Evolutionary conservation across 1,140 invertebrate species (phyloP).

Genomic region (Bombus pyrosoma): DNA sequence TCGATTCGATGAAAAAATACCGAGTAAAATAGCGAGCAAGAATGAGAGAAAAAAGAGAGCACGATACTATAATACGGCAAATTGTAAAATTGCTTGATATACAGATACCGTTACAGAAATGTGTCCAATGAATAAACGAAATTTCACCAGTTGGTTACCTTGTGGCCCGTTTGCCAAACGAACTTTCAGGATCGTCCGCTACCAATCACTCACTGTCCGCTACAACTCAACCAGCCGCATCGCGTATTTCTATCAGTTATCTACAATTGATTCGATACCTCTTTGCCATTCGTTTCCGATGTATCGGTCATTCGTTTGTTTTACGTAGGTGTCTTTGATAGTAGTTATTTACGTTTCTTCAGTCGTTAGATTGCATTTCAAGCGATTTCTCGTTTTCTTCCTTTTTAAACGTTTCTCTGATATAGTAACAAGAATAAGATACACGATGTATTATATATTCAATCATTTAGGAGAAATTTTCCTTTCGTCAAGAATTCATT

Average conservation of each 20-base stretch:
- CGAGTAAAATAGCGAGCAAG: not conserved
- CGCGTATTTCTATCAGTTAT: conserved; percentile 66
- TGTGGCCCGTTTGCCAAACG: conserved; percentile 45
- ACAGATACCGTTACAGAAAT: not conserved
- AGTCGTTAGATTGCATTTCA: not conserved
- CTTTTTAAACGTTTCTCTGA: not conserved
- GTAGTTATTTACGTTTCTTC: conserved; percentile 29
- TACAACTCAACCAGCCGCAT: conserved; percentile 67
- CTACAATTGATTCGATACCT: conserved; percentile 62
- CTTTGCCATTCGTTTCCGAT: conserved; percentile 62
- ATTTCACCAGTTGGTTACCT: conserved; percentile 48
- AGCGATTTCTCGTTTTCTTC: too few species aligned
- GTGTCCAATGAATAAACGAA: conserved; percentile 55
- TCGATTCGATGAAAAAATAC: not conserved
- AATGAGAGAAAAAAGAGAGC: not conserved
- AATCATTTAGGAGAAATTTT: not conserved
- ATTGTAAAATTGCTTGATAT: conserved; percentile 32
- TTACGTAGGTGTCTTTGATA: conserved; percentile 39
- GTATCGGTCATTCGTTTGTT: conserved; percentile 48
- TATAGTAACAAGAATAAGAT: not conserved
- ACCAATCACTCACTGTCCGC: conserved; percentile 69
- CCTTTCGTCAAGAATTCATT: not conserved
- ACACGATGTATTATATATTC: not conserved
- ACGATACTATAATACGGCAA: not conserved
- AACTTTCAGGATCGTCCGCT: conserved; percentile 49